Base-by-base conservation (phyloP, 2,113 vertebrate species). In the Trachemys scripta region DNA sequence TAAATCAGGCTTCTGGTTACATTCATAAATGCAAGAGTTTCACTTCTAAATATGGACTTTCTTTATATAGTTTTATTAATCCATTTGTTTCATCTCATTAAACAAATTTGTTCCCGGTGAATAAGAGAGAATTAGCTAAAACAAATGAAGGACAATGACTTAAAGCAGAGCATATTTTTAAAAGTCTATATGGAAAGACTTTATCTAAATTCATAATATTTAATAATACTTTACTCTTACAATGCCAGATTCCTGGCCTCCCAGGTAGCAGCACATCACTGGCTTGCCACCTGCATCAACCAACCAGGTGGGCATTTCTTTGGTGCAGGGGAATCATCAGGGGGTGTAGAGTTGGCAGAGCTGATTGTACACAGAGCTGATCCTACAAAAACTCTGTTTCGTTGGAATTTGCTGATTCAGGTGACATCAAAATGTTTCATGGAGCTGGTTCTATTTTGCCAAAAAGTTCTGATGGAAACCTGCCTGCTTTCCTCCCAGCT, bases 41-140 rank as follows among this genome's bases (percentile, higher is more conserved):
- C 72, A 91, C 22, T 3, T 76, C 6, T 86, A 88, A 90, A 35
- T 35, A 65, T 65, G 31, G 16, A 91, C 38, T 75, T 38, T 19
- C 35, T 72, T 16, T 24, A 29, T 12, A 82, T 49, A 88, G 22
- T 92, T 69, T 19, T 22, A 38, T 35, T 0, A 2, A 95, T 78
- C 38, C 92, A 78, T 85, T 84, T 78, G 24, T 87, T 91, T 87
- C 84, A 92, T n/a, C 42, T 31, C 47, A 93, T 72, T 82, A 56
- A 49, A 90, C 84, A 78, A 92, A 56, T 69, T 84, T 76, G 94
- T 89, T 84, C 89, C 56, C 62, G 89, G 69, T 4, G 94, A 96
- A 90, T 87, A 94, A 87, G 7, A 82, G 29, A 69, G 51, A 94
- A 93, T 82, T 93, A 84, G 59, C 92, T 92, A 38, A 84, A 90